Base-by-base conservation (phyloP, 2,113 vertebrate species). In the Rhodinocichla rosea region DNA sequence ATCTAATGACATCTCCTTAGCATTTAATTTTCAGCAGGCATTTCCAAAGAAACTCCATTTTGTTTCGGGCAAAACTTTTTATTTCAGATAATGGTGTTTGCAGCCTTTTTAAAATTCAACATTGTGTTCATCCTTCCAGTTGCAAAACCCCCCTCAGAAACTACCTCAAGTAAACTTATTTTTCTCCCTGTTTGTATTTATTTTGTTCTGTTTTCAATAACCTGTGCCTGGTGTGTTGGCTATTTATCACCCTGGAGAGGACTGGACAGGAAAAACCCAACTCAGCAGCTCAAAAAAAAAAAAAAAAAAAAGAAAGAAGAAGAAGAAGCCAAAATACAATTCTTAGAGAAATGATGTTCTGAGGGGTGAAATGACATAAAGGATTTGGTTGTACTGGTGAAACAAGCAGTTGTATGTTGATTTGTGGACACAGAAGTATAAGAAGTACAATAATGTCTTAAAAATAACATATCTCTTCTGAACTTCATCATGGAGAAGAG, bases 161-260 rank as follows among this genome's bases (percentile, higher is more conserved):
- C 28, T 84, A 89, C 42, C 20, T 44, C 70, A 76, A 68, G 67
- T 60, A 94, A 92, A 42, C 27, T 47, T 59, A 23, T 85, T 91
- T 93, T 67, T 63, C 59, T 77, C 60, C 26, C 37, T 80, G 55
- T 37, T 90, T 90, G 17, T n/a, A 59, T 92, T 80, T 90, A 44
- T 87, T 86, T 91, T 65, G 15, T 65, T 90, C 63, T 94, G 63
- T 91, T 91, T 93, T 67, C 79, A 90, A 63, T 90, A 92, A 80
- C 74, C 68, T 94, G 63, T 69, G 67, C 50, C 59, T 83, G 78
- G 57, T 19, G 50, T 88, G 42, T 87, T 89, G 91, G 53, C 55
- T 59, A 63, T 93, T 95, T 80, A n/a, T 82, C 79, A 80, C 39
- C 59, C 33, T 40, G 27, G 63, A 91, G 74, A 94, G 59, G 26